A percentile compares a stretch with the other conserved stretches of the same genome.
These are phyloP conservation scores for Anarhynchus alexandrinus DNA, from an alignment of 2,113 vertebrate species.

Conservation along the genomic window DNA sequence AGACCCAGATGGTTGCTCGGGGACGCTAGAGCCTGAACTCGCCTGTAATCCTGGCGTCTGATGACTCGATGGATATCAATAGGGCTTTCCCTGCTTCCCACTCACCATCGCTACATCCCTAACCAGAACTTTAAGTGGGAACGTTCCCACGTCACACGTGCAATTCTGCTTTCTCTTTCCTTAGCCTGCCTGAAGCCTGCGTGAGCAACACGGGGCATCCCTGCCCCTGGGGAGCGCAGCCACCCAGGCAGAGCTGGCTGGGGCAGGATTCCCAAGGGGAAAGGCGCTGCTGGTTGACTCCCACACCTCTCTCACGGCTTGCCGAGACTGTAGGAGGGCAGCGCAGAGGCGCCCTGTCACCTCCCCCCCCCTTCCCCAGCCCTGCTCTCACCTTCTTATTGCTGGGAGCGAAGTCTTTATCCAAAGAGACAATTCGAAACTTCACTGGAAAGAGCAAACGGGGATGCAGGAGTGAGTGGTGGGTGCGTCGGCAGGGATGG, in stretches of 20 bases:
- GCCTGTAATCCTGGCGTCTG: neutral
- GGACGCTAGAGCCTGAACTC: neutral
- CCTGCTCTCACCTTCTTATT: constrained; percentile 13
- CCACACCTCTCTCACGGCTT: neutral
- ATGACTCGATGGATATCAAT: neutral
- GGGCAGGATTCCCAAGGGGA: neutral
- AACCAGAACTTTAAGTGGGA: accelerated
- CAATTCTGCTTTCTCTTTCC: neutral
- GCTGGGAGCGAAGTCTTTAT: neutral
- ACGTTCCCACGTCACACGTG: neutral
- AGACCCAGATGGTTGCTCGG: neutral
- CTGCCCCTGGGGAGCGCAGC: neutral
- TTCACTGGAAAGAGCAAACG: neutral
- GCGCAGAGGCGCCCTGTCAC: neutral
- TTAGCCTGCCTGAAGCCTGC: neutral
- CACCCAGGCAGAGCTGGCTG: neutral
- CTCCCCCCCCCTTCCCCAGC: neutral
- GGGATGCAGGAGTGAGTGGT: neutral
- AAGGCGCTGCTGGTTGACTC: neutral
- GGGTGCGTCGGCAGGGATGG: accelerated
- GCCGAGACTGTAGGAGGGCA: neutral
- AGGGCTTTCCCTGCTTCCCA: neutral
- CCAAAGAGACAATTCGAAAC: constrained; percentile 11
- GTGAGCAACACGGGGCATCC: neutral
- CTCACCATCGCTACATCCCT: neutral